phyloP scores from a whole-genome alignment of 2,888 invertebrate genomes.

The Chloromyia formosa region DNA sequence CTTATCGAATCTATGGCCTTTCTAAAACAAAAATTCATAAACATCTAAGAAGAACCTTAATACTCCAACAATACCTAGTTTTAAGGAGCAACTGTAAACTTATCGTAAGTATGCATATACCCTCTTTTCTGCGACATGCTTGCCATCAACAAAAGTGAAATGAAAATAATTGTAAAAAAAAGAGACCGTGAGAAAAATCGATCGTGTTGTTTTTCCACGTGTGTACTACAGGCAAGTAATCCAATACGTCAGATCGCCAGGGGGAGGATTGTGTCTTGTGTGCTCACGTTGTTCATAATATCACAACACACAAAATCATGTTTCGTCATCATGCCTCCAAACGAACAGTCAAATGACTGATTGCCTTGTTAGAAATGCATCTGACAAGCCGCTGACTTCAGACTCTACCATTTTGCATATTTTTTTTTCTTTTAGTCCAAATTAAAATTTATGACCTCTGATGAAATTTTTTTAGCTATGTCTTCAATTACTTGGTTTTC shows the following conservation, averaged over 20 bases:
- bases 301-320: slow-evolving; percentile 13
- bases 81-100: no score
- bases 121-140: no score
- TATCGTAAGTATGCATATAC: no score
- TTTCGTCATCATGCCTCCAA: background rate
- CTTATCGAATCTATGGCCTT: no score
- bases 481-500: background rate
- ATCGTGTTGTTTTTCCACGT: background rate
- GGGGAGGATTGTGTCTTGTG: background rate
- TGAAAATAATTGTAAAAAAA: background rate
- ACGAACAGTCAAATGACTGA: background rate
- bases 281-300: slow-evolving; percentile 2
- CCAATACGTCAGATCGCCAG: background rate
- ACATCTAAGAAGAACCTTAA: no score
- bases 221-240: background rate
- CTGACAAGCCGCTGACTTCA: background rate
- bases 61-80: no score
- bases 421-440: background rate
- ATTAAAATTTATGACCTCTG: slow-evolving; percentile 4
- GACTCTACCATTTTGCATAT: background rate
- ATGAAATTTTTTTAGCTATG: background rate
- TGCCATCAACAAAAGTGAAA: slow-evolving; percentile 16
- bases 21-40: no score
- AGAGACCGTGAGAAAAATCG: slow-evolving; percentile 22
- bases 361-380: slow-evolving; percentile 1